A percentile compares a stretch with the other conserved stretches of the same genome.
Conservation (phyloP, 2,888 invertebrate genomes). For the Chirona hameri region DNA sequence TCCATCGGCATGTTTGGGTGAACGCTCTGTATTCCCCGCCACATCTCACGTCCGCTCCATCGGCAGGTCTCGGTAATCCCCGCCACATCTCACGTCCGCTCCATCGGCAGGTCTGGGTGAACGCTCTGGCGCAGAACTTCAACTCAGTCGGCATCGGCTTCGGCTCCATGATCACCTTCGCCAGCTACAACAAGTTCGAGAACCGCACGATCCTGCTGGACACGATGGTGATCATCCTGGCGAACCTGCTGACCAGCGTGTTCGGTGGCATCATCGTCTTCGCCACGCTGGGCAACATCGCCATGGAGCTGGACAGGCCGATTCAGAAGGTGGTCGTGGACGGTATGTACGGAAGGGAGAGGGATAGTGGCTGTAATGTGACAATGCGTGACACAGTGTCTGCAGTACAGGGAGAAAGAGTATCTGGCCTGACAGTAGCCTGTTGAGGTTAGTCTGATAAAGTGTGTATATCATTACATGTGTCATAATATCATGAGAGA, state of each 20-base stretch:
- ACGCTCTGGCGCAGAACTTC: conserved; percentile 85
- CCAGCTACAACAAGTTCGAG: conserved; percentile 89
- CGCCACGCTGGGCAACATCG: conserved; percentile 88
- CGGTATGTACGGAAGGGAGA: conserved; percentile 58
- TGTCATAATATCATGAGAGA: too few relatives aligned
- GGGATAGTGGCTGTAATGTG: too few relatives aligned
- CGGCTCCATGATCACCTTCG: conserved; percentile 76
- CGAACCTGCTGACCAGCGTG: conserved; percentile 81
- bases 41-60: too few relatives aligned
- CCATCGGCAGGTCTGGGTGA: conserved; percentile 81
- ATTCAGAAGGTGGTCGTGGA: conserved; percentile 83
- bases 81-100: too few relatives aligned
- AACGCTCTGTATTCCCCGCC: too few relatives aligned
- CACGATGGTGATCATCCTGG: conserved; percentile 75
- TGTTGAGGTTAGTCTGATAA: too few relatives aligned
- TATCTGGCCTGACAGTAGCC: too few relatives aligned
- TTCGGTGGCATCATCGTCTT: conserved; percentile 89
- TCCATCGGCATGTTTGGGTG: too few relatives aligned
- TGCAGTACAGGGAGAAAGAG: too few relatives aligned
- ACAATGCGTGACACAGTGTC: too few relatives aligned
- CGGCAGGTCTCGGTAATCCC: too few relatives aligned
- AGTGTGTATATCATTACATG: too few relatives aligned
- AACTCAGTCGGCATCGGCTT: conserved; percentile 91
- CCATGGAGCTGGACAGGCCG: conserved; percentile 75
- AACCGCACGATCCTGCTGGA: conserved; percentile 79